Evolutionary conservation across 2,888 invertebrate genomes (phyloP).

Genomic region (Loripinus fragilis): DNA sequence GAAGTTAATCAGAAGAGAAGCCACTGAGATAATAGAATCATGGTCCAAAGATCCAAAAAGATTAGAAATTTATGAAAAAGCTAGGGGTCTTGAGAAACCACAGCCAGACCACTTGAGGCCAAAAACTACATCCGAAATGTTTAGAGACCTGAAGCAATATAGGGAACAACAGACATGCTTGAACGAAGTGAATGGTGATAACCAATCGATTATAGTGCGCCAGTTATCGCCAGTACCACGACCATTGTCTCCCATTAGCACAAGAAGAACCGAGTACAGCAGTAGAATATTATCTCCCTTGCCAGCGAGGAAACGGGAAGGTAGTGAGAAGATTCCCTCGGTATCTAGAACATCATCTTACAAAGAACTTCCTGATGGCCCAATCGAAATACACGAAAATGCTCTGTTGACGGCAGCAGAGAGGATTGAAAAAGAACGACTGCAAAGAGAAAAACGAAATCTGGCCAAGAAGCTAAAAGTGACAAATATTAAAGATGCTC

Average conservation of each 20-base stretch:
- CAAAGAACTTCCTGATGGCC: slow-evolving; percentile 34
- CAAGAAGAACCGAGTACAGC: slow-evolving; percentile 41
- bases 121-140: slow-evolving; percentile 52
- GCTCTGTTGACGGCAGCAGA: slow-evolving; percentile 54
- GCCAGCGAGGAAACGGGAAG: slow-evolving; percentile 29
- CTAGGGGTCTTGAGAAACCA: slow-evolving; percentile 41
- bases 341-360: slow-evolving; percentile 50
- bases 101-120: slow-evolving; percentile 34
- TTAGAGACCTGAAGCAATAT: slow-evolving; percentile 45
- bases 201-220: slow-evolving; percentile 41
- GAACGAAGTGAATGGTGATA: slow-evolving; percentile 21
- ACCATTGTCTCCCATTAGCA: slow-evolving; percentile 38
- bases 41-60: slow-evolving; percentile 36
- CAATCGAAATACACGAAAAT: slow-evolving; percentile 27
- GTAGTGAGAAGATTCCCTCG: slow-evolving; percentile 55
- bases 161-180: slow-evolving; percentile 32
- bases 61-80: slow-evolving; percentile 36
- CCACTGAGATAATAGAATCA: slow-evolving; percentile 31
- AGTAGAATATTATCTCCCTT: slow-evolving; percentile 1
- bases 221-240: slow-evolving; percentile 50
- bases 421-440: slow-evolving; percentile 52
- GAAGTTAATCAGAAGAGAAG: slow-evolving; percentile 42
- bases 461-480: not conserved
- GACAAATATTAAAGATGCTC: not conserved
- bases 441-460: slow-evolving; percentile 18